Conservation (phyloP, 1,140 invertebrate genomes). For the Drosophila mauritiana region DNA sequence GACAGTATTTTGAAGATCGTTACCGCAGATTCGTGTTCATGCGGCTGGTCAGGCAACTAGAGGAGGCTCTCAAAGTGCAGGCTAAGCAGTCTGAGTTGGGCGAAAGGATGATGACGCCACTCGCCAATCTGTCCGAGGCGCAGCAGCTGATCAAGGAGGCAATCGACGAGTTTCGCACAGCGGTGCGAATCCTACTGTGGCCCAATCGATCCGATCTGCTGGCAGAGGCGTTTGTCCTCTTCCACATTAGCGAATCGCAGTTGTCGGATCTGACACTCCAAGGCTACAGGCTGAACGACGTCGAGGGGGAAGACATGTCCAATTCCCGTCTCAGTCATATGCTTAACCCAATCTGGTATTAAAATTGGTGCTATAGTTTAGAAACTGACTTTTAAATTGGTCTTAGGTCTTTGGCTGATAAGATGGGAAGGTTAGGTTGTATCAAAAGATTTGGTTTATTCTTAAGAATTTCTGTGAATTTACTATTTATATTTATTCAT, state of each 20-base stretch:
- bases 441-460: no score
- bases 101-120: background rate
- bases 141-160: conserved; percentile 55
- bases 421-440: no score
- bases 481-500: no score
- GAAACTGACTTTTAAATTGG: background rate
- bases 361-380: background rate
- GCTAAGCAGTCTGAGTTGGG: conserved; percentile 3
- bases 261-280: conserved; percentile 8
- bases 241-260: conserved; percentile 51
- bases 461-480: no score
- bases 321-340: conserved; percentile 42
- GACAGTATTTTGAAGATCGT: conserved; percentile 40
- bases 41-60: conserved; percentile 59
- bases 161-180: conserved; percentile 53
- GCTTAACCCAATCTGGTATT: conserved; percentile 62
- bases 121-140: conserved; percentile 14
- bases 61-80: conserved; percentile 48
- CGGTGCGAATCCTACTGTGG: conserved; percentile 50
- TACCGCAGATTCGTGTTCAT: conserved; percentile 63
- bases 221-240: conserved; percentile 51
- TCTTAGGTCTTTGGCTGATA: background rate
- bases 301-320: conserved; percentile 12
- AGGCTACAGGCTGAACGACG: conserved; percentile 47
- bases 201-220: conserved; percentile 52